Conservation (phyloP, 2,888 invertebrate species). For the Spodoptera picta region DNA sequence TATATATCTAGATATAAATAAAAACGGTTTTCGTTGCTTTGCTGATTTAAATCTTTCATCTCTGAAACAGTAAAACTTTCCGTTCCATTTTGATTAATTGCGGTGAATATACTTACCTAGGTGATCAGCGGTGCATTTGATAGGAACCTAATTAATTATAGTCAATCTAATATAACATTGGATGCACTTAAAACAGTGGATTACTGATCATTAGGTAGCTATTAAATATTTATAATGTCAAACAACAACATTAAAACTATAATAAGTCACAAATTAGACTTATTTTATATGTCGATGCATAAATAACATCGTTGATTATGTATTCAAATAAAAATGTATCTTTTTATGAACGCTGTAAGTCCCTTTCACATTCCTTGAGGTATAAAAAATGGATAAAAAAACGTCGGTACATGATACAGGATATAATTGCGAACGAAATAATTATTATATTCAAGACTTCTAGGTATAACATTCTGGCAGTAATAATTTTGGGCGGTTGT, state of each 20-base stretch:
- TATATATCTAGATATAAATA: no score
- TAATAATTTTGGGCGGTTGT: no score
- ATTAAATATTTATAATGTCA: conserved; percentile 41
- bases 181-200: neutral
- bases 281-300: conserved; percentile 24
- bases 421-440: conserved; percentile 21
- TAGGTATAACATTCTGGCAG: neutral
- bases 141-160: no score
- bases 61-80: no score
- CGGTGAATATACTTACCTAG: no score
- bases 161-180: no score
- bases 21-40: no score
- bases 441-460: conserved; percentile 16
- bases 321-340: conserved; percentile 36
- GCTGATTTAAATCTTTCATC: no score
- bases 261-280: conserved; percentile 29
- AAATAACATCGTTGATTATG: conserved; percentile 18
- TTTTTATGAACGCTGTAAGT: conserved; percentile 17
- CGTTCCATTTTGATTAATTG: no score
- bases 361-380: conserved; percentile 53
- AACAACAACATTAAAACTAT: conserved; percentile 24
- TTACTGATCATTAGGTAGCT: neutral
- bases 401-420: conserved; percentile 29
- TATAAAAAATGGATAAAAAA: conserved; percentile 47
- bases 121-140: no score